phyloP scores from a whole-genome alignment of 2,888 invertebrate genomes.

The Leptinotarsa rubiginosa region DNA sequence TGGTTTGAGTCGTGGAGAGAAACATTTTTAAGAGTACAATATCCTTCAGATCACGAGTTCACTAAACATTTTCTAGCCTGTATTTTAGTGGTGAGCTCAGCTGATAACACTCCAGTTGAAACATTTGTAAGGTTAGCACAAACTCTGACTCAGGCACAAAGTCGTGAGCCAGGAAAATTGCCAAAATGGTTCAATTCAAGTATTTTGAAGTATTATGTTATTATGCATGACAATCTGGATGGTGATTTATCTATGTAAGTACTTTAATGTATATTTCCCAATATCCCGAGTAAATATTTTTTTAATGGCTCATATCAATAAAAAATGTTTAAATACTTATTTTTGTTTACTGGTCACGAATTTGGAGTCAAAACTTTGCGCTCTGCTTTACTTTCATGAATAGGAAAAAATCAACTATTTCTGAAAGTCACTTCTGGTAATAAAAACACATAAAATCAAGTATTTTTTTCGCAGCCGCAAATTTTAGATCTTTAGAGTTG shows the following conservation, averaged over 20 bases:
- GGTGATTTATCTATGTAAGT: constrained; percentile 82
- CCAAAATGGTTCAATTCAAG: constrained; percentile 87
- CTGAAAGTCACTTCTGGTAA: too few species aligned
- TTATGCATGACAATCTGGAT: constrained; percentile 85
- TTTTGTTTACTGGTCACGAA: too few species aligned
- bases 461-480: too few species aligned
- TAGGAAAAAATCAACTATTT: too few species aligned
- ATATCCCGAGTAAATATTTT: too few species aligned
- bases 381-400: too few species aligned
- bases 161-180: constrained; percentile 74
- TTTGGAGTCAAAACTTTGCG: too few species aligned
- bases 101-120: constrained; percentile 83
- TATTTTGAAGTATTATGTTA: constrained; percentile 88
- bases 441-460: too few species aligned
- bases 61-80: constrained; percentile 90
- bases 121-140: constrained; percentile 84
- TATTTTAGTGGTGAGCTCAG: constrained; percentile 79
- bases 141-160: constrained; percentile 80
- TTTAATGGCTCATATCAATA: too few species aligned
- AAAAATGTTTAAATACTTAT: too few species aligned
- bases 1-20: constrained; percentile 98
- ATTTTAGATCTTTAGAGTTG: too few species aligned
- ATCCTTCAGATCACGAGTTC: constrained; percentile 96
- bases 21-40: constrained; percentile 87
- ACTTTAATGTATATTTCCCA: neutral